These are phyloP conservation scores for Nothoprocta pentlandii DNA, from an alignment of 2,113 vertebrate species.

Conservation along the genomic window DNA sequence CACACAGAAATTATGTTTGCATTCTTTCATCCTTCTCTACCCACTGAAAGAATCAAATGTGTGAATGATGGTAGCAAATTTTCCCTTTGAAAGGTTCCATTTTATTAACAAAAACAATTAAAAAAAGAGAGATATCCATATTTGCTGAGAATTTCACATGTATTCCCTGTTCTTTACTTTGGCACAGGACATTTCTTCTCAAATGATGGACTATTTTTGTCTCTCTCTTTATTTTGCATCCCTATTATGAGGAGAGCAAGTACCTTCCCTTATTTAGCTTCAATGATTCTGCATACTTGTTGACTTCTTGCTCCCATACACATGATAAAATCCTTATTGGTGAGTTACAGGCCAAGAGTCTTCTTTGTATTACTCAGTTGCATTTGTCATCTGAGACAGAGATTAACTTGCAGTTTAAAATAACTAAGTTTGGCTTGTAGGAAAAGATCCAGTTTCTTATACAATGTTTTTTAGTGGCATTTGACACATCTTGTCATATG, in stretches of 20 bases:
- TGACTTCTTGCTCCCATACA: neutral
- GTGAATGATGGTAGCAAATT: neutral
- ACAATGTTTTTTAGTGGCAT: neutral
- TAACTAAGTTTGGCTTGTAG: neutral
- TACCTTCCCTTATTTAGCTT: neutral
- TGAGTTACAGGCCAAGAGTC: neutral
- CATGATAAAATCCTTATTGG: neutral
- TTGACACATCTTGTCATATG: neutral
- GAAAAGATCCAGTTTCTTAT: neutral
- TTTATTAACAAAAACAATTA: neutral
- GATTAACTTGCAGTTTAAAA: neutral
- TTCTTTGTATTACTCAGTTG: neutral
- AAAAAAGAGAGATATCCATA: neutral
- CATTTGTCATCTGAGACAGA: neutral
- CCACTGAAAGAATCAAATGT: neutral
- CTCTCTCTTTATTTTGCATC: neutral
- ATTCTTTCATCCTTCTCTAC: neutral
- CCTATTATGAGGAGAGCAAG: neutral
- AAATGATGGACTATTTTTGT: neutral
- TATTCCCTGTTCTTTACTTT: neutral
- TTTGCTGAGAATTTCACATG: neutral
- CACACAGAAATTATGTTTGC: neutral
- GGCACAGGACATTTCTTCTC: neutral
- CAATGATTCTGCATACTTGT: neutral
- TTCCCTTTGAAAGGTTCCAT: neutral